phyloP scores from a whole-genome alignment of 2,888 invertebrate species.

The Sphaeridia pumilis region DNA sequence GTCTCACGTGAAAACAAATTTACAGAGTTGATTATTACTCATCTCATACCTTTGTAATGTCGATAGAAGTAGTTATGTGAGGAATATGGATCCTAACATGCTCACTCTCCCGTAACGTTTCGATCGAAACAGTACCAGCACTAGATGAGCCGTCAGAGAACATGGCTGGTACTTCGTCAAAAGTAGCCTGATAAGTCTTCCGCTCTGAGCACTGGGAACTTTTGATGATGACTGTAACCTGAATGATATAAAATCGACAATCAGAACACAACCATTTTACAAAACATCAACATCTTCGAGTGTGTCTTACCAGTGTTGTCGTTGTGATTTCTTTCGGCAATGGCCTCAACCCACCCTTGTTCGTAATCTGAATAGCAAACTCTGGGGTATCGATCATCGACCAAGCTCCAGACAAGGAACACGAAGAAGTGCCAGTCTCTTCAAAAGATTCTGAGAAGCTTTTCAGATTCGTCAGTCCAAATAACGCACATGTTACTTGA shows the following conservation, averaged over 20 bases:
- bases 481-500: constrained; percentile 32
- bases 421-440: constrained; percentile 27
- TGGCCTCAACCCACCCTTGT: constrained; percentile 34
- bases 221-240: constrained; percentile 36
- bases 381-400: constrained; percentile 34
- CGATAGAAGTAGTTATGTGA: constrained; percentile 27
- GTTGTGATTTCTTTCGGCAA: constrained; percentile 35
- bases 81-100: constrained; percentile 35
- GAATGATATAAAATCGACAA: not conserved
- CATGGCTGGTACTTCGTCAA: constrained; percentile 35
- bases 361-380: constrained; percentile 35
- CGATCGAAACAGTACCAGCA: constrained; percentile 34
- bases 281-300: not conserved
- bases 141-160: constrained; percentile 33
- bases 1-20: not conserved
- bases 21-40: too few species aligned
- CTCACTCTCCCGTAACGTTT: constrained; percentile 33
- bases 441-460: constrained; percentile 33
- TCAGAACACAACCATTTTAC: not conserved
- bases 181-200: constrained; percentile 35
- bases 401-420: constrained; percentile 35
- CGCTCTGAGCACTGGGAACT: constrained; percentile 34
- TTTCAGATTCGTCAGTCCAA: constrained; percentile 35
- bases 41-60: constrained; percentile 31
- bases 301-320: constrained; percentile 30